phyloP scores from a whole-genome alignment of 92 coral and sea anemone species.

The Bergia puertoricense region DNA sequence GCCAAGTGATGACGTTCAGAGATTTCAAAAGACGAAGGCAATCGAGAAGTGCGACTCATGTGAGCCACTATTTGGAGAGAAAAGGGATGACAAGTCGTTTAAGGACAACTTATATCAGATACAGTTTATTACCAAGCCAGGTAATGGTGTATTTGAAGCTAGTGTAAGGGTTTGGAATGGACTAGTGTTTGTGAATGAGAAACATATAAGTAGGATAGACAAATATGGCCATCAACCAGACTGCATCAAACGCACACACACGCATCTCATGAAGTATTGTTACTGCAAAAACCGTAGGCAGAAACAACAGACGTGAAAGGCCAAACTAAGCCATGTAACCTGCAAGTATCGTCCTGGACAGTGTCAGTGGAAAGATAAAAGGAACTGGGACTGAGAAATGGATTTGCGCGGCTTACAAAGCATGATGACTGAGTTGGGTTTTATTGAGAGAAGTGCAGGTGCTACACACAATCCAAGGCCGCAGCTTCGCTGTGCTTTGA shows the following conservation, averaged over 20 bases:
- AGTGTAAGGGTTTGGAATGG: conserved; percentile 63
- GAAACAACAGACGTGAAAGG: neutral
- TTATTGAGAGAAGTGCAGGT: too few species aligned
- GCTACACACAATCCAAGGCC: too few species aligned
- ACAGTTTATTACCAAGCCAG: conserved; percentile 75
- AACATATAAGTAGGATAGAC: conserved; percentile 68
- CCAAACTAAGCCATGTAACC: too few species aligned
- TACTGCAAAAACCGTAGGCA: conserved; percentile 51
- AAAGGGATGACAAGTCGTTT: conserved; percentile 57
- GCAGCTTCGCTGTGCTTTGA: too few species aligned
- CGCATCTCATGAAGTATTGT: conserved; percentile 73
- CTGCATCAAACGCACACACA: conserved; percentile 57
- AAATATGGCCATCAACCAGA: conserved; percentile 67
- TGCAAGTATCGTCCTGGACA: too few species aligned
- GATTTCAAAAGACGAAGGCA: conserved; percentile 53
- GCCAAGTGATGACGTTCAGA: conserved; percentile 75
- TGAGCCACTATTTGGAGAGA: conserved; percentile 53
- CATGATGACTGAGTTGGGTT: too few species aligned
- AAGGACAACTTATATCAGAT: conserved; percentile 77
- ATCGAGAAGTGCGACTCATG: conserved; percentile 71
- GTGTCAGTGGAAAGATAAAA: too few species aligned
- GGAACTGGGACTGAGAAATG: too few species aligned
- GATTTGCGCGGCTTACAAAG: too few species aligned
- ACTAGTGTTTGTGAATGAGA: conserved; percentile 42
- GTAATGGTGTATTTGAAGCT: conserved; percentile 77